phyloP scores from a whole-genome alignment of 2,113 vertebrate species.

The Tylochromis polylepis region DNA sequence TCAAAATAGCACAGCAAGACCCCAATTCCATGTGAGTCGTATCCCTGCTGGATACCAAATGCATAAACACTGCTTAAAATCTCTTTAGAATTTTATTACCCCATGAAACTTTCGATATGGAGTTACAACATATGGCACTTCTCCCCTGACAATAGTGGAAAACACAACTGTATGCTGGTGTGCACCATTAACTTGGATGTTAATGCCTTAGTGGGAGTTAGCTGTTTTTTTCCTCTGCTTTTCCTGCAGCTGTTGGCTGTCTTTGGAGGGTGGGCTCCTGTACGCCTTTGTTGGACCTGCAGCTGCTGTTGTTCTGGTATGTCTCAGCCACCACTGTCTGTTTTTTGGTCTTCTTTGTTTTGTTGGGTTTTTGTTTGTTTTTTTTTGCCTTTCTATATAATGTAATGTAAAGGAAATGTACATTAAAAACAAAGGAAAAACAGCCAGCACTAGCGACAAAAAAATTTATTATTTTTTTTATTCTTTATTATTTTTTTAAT shows the following conservation, averaged over 20 bases:
- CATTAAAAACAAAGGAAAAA: neutral
- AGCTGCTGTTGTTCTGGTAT: slow-evolving; percentile 97
- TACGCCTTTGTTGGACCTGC: slow-evolving; percentile 98
- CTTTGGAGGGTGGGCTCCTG: slow-evolving; percentile 96
- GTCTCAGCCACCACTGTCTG: slow-evolving; percentile 15
- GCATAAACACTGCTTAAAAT: slow-evolving; percentile 73
- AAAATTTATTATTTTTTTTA: neutral
- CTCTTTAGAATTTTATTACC: slow-evolving; percentile 61
- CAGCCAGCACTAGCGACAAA: neutral
- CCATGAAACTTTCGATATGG: slow-evolving; percentile 52
- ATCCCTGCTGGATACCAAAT: slow-evolving; percentile 59
- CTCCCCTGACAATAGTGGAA: slow-evolving; percentile 49
- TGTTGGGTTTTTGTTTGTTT: neutral
- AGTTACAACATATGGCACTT: slow-evolving; percentile 45
- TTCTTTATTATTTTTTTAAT: neutral
- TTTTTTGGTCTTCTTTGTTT: too few species aligned
- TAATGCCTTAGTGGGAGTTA: slow-evolving; percentile 77
- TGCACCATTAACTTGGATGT: slow-evolving; percentile 68
- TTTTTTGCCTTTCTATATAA: neutral
- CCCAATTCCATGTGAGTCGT: slow-evolving; percentile 63
- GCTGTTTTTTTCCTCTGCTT: slow-evolving; percentile 35
- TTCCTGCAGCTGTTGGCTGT: slow-evolving; percentile 90
- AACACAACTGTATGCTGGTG: slow-evolving; percentile 47
- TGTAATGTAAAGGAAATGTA: neutral
- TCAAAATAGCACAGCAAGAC: slow-evolving; percentile 57